Percentiles rank a stretch among this genome's conserved stretches.
Evolutionary conservation across 1,140 invertebrate genomes (phyloP).

Genomic region (Drosophila parvula): DNA sequence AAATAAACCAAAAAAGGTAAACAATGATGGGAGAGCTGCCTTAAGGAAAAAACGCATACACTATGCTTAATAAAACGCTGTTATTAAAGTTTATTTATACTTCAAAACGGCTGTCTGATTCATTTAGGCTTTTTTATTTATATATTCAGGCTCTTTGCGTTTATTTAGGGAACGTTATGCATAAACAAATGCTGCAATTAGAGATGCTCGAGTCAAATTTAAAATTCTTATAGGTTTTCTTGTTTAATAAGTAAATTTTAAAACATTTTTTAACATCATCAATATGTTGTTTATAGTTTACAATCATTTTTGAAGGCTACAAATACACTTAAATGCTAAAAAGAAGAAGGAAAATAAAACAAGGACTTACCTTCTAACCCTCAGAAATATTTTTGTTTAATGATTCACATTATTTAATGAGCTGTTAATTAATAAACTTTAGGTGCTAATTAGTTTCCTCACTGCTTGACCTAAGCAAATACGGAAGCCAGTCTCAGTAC

Average conservation of each 20-base stretch:
- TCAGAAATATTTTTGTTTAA: neutral
- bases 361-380: neutral
- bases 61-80: neutral
- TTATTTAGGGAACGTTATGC: neutral
- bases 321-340: neutral
- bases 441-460: neutral
- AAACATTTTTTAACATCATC: neutral
- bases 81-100: neutral
- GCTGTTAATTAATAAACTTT: neutral
- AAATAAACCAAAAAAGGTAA: neutral
- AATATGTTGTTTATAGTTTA: too few relatives aligned
- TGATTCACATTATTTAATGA: neutral
- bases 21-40: neutral
- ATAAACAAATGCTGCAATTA: neutral
- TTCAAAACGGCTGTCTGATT: neutral
- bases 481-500: neutral
- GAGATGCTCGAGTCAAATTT: neutral
- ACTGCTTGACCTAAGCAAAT: neutral
- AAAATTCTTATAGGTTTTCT: neutral
- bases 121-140: neutral
- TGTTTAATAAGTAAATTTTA: neutral
- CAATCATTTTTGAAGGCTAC: neutral
- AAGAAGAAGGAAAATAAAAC: rapidly evolving
- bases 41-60: neutral
- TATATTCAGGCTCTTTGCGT: neutral